These are phyloP conservation scores for Parnassius mnemosyne DNA, from an alignment of 2,888 invertebrate species.

Conservation along the genomic window DNA sequence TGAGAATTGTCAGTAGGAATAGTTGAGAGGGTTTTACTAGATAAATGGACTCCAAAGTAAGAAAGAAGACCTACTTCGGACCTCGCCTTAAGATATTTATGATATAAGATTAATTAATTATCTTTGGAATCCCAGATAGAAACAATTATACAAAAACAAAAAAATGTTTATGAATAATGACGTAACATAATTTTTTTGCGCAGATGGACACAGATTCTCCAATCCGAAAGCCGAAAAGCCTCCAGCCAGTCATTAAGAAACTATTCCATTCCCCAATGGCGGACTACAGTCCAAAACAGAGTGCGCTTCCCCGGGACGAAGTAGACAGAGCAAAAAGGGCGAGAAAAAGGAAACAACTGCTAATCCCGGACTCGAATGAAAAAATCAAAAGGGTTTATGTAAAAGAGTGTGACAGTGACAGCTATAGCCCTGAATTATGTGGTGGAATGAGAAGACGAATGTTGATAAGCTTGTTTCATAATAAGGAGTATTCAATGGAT, in stretches of 20 bases:
- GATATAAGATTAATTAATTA: too few relatives aligned
- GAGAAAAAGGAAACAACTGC: slow-evolving; percentile 56
- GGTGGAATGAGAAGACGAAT: slow-evolving; percentile 60
- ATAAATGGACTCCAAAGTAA: too few relatives aligned
- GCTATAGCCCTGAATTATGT: slow-evolving; percentile 46
- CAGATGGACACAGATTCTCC: slow-evolving; percentile 69
- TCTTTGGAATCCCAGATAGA: too few relatives aligned
- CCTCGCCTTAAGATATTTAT: too few relatives aligned
- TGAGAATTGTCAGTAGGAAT: too few relatives aligned
- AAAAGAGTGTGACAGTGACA: slow-evolving; percentile 53
- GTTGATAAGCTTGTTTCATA: slow-evolving; percentile 61
- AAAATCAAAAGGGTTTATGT: slow-evolving; percentile 58
- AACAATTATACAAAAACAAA: too few relatives aligned
- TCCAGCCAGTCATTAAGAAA: slow-evolving; percentile 60
- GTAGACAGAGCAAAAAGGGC: slow-evolving; percentile 39
- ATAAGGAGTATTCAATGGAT: slow-evolving; percentile 65
- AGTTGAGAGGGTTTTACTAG: too few relatives aligned
- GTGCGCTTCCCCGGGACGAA: slow-evolving; percentile 9
- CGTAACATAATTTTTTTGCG: slow-evolving; percentile 23
- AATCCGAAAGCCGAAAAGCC: slow-evolving; percentile 48
- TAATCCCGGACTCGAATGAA: slow-evolving; percentile 51
- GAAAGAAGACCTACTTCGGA: too few relatives aligned
- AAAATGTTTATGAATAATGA: too few relatives aligned
- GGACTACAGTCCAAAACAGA: slow-evolving; percentile 38
- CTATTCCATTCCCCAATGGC: slow-evolving; percentile 62